Evolutionary conservation across 2,113 vertebrate genomes (phyloP).

Genomic region (Cercopithecus mona): DNA sequence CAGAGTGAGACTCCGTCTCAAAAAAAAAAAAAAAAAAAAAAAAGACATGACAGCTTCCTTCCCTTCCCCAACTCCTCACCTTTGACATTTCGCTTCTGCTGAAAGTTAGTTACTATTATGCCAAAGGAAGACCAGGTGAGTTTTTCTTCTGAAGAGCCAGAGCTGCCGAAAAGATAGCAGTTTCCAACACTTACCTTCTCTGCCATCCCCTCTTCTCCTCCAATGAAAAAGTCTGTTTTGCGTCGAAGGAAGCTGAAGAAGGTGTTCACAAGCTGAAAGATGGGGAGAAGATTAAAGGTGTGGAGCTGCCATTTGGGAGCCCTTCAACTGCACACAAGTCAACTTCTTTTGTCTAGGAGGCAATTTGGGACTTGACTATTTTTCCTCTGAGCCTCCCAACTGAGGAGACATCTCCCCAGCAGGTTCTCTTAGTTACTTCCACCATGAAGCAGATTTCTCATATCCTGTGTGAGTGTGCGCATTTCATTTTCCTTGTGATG

Average conservation of each 20-base stretch:
- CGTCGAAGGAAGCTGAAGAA: conserved; percentile 97
- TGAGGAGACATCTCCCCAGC: neutral
- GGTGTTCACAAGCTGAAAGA: conserved; percentile 93
- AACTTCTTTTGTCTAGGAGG: neutral
- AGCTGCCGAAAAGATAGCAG: neutral
- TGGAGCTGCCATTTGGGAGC: neutral
- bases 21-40: too few species aligned
- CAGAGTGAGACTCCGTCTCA: too few species aligned
- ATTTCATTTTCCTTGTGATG: neutral
- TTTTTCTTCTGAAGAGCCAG: neutral
- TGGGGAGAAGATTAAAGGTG: neutral
- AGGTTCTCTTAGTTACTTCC: neutral
- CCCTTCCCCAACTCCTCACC: neutral
- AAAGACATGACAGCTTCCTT: neutral
- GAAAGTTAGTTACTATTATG: neutral
- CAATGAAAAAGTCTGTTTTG: conserved; percentile 96
- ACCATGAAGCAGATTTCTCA: neutral
- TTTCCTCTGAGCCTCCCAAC: neutral
- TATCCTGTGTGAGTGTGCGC: neutral
- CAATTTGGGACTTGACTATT: neutral
- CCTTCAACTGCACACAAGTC: neutral
- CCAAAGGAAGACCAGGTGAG: neutral
- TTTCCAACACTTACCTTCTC: conserved; percentile 89
- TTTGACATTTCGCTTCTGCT: neutral
- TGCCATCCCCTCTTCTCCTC: conserved; percentile 91